Conservation (phyloP, 2,888 invertebrate species). For the Mythimna lalbum region DNA sequence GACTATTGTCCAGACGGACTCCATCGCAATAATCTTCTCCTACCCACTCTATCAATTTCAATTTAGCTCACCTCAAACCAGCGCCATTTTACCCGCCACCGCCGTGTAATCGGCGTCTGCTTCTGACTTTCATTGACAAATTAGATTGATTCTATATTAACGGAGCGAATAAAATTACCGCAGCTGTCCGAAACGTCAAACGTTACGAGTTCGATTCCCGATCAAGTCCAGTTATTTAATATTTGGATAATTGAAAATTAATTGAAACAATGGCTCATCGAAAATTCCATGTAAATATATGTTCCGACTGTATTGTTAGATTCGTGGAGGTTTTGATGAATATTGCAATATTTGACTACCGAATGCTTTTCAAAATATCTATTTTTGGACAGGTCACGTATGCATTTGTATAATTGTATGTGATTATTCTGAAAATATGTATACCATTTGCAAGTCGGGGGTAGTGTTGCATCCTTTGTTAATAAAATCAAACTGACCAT, state of each 20-base stretch:
- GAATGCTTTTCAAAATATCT: background rate
- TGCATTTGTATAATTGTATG: background rate
- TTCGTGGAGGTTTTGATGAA: conserved; percentile 6
- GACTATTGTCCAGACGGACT: background rate
- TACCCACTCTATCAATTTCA: conserved; percentile 9
- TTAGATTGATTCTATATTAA: conserved; percentile 83
- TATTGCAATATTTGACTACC: background rate
- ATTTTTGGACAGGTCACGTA: background rate
- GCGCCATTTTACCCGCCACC: conserved; percentile 72
- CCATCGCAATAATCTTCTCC: background rate
- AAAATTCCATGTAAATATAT: conserved; percentile 9
- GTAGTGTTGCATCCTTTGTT: background rate
- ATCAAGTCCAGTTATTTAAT: conserved; percentile 49
- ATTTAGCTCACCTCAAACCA: conserved; percentile 28
- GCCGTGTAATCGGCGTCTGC: conserved; percentile 70
- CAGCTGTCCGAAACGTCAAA: conserved; percentile 32
- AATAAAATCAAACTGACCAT: background rate
- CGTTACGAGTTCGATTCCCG: conserved; percentile 28
- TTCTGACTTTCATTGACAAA: conserved; percentile 83
- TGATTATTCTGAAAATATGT: background rate
- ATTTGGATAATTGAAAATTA: conserved; percentile 65
- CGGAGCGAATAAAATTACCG: conserved; percentile 67
- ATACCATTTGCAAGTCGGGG: background rate
- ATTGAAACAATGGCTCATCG: conserved; percentile 23
- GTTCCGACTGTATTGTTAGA: background rate